These are phyloP conservation scores for Thalassarche chlororhynchos DNA, from an alignment of 2,113 vertebrate species.

Conservation along the genomic window DNA sequence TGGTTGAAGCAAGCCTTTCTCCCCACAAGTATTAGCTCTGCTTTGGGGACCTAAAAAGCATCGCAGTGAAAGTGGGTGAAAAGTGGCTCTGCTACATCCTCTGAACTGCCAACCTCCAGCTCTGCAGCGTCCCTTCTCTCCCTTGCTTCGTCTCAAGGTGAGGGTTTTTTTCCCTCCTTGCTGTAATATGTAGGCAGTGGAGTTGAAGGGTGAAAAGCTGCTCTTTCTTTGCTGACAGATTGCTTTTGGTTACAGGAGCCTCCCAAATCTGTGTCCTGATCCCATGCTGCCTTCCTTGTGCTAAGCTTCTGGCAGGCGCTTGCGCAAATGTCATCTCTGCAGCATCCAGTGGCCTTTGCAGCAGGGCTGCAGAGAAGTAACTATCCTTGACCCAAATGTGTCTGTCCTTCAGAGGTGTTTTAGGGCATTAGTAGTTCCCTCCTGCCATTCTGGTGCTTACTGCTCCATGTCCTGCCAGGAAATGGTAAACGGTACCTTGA, in stretches of 20 bases:
- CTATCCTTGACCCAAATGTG: background rate
- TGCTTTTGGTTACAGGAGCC: background rate
- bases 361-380: background rate
- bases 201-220: background rate
- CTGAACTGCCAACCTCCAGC: background rate
- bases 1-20: background rate
- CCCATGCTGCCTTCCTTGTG: background rate
- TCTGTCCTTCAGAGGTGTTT: background rate
- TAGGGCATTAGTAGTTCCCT: background rate
- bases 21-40: background rate
- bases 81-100: background rate
- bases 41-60: background rate
- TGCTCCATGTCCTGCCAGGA: background rate
- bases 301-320: background rate
- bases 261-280: background rate
- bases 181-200: background rate
- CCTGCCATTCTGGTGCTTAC: background rate
- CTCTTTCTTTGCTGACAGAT: background rate
- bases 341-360: background rate
- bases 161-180: background rate
- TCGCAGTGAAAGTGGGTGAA: background rate
- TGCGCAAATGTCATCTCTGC: background rate
- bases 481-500: background rate
- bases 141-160: background rate
- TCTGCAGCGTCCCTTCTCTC: background rate